A percentile compares a stretch with the other conserved stretches of the same genome.
Evolutionary conservation across 2,797 vertebrate genomes (phyloP).

Genomic region (Eulemur mongoz): DNA sequence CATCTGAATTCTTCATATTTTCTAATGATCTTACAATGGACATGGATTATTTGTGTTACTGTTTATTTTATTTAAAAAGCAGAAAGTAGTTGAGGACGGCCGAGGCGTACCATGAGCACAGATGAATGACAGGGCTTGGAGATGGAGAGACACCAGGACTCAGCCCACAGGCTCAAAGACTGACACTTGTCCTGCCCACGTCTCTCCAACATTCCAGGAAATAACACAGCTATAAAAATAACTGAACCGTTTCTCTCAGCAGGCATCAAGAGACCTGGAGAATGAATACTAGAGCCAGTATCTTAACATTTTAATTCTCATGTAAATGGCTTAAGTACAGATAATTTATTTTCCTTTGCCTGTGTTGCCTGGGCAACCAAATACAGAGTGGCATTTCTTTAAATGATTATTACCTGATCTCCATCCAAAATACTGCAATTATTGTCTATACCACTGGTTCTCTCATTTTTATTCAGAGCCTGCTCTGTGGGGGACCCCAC

Average conservation of each 20-base stretch:
- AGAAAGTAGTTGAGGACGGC: neutral
- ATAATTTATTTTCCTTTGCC: constrained; percentile 8
- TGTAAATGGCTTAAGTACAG: neutral
- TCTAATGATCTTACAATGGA: neutral
- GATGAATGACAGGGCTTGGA: neutral
- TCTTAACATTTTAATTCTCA: constrained; percentile 35
- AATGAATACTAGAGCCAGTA: constrained; percentile 9
- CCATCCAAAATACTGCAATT: neutral
- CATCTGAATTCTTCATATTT: neutral
- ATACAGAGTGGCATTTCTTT: neutral
- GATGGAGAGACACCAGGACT: neutral
- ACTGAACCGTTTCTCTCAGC: constrained; percentile 8
- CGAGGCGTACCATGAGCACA: neutral
- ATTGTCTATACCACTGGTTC: neutral
- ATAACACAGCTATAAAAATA: neutral
- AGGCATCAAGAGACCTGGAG: neutral
- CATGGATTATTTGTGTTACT: neutral
- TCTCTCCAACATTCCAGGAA: constrained; percentile 19
- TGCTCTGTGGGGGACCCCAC: neutral
- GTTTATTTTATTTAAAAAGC: neutral
- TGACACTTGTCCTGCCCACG: neutral
- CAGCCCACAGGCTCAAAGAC: neutral
- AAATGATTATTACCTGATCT: neutral
- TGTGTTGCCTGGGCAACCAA: constrained; percentile 43
- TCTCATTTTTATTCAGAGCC: neutral